A percentile compares a stretch with the other conserved stretches of the same genome.
Conservation (phyloP, 2,113 vertebrate genomes). For the Cnemophilus loriae region DNA sequence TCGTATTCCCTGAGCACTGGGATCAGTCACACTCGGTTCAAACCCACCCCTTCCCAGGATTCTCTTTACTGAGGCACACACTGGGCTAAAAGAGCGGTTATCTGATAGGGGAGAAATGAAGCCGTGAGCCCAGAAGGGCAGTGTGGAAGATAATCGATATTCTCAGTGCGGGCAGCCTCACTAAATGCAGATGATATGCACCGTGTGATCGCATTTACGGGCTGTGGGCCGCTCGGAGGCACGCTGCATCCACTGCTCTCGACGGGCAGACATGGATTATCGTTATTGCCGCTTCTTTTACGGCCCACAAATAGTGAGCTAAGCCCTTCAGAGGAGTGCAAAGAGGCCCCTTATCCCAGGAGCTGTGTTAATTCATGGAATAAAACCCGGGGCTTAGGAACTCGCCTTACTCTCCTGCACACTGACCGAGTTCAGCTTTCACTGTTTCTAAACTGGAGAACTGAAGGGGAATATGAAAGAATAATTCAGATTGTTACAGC, state of each 20-base stretch:
- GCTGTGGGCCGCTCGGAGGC: not conserved
- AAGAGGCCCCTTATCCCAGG: not conserved
- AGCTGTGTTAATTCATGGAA: not conserved
- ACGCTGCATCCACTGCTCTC: not conserved
- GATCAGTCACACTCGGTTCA: not conserved
- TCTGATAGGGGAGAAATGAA: not conserved
- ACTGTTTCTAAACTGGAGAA: not conserved
- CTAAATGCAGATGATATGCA: slow-evolving; percentile 29
- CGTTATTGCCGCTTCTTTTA: not conserved
- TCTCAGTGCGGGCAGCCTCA: not conserved
- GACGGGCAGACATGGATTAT: slow-evolving; percentile 3
- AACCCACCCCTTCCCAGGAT: not conserved
- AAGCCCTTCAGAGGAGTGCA: slow-evolving; percentile 5
- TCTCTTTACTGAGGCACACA: not conserved
- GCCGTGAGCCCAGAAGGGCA: not conserved
- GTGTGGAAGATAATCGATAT: not conserved
- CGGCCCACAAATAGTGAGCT: slow-evolving; percentile 1
- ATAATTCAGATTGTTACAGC: not conserved
- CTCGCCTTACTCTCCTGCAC: not conserved
- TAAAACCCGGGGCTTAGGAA: not conserved
- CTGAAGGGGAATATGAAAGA: not conserved
- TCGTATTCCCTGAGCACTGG: not conserved
- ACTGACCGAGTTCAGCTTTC: not conserved
- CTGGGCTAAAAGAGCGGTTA: not conserved
- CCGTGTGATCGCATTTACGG: slow-evolving; percentile 13